phyloP scores from a whole-genome alignment of 2,797 vertebrate genomes.

The Mormyrus hasselquistii region DNA sequence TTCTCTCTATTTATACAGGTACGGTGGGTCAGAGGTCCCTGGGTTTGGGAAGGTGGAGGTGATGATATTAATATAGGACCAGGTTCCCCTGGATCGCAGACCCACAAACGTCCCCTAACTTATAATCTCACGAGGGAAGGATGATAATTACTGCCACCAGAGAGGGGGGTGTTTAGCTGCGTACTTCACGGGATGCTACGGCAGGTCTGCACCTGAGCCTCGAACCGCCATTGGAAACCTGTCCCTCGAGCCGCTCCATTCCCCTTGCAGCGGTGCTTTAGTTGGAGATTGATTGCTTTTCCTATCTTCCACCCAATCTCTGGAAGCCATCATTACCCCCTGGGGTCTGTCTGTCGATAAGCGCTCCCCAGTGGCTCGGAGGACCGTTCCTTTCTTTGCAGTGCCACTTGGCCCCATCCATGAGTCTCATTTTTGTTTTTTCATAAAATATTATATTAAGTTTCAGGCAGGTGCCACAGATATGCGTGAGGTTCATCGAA shows the following conservation, averaged over 20 bases:
- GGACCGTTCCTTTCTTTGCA: background rate
- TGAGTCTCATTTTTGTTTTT: background rate
- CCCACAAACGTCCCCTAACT: slow-evolving; percentile 36
- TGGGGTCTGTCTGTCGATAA: background rate
- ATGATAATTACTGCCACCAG: slow-evolving; percentile 38
- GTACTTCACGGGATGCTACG: slow-evolving; percentile 30
- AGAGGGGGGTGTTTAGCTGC: slow-evolving; percentile 27
- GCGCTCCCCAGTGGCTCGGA: background rate
- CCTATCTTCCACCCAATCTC: background rate
- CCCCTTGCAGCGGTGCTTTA: background rate
- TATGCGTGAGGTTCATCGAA: background rate
- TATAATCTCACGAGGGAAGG: slow-evolving; percentile 40
- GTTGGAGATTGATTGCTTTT: background rate
- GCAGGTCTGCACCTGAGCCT: slow-evolving; percentile 29
- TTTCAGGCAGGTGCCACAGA: background rate
- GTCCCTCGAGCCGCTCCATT: background rate
- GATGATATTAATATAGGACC: slow-evolving; percentile 59
- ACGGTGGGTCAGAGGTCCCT: slow-evolving; percentile 73
- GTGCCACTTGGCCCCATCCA: background rate
- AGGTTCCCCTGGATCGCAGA: slow-evolving; percentile 34
- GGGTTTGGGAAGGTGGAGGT: slow-evolving; percentile 62
- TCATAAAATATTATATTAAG: background rate
- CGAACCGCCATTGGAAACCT: slow-evolving; percentile 23
- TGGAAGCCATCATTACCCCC: background rate
- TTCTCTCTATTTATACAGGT: slow-evolving; percentile 79